Evolutionary conservation across 30 jellyfish, hydroid and myxozoan genomes (phyloP), one percentile per base, ranked within the genome.

Genomic region (Nemopilema nomurai): DNA sequence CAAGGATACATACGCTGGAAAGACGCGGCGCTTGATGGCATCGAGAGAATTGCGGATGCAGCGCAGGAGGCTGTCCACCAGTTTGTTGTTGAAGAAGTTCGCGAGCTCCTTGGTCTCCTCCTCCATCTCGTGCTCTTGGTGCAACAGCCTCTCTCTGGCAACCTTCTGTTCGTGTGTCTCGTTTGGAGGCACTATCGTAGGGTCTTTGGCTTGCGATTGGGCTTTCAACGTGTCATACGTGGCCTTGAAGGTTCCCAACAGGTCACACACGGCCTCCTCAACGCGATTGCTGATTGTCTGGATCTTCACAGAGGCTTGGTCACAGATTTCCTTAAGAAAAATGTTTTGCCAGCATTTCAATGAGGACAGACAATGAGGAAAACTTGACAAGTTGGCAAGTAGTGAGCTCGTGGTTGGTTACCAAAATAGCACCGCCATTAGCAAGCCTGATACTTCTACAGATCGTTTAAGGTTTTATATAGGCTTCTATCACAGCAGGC

Each of bases 41-140:
- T 93, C 98, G 20, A 93, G 80, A 0, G 98, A 88, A 71, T 88
- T 93, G 50, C 98, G 74, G 8, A 89, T 77, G 69, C 98, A 93
- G 67, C 84, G 75, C 24, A 93, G 84, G 0, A 93, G 91, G 23
- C 97, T 82, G 22, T 93, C 98, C 17, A 93, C 96, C 64, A 93
- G 65, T 74, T 74, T 84, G 71, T 89, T 89, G 79, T 83, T 88
- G 89, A 93, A 93, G 33, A 53, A 69, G 50, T 69, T 86, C 8
- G 83, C 90, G 17, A 93, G 91, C 69, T 93, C 98, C 23, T 80
- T 69, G 20, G 92, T 81, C 66, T 93, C 98, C 77, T 93, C 98
- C 74, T 93, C 95, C 62, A 88, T 0, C 51, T 93, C 98, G 32
- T 30, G 89, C 49, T 88, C 97, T 53, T 82, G 90, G 13, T 76